Percentiles rank a stretch among this genome's conserved stretches.
Conservation (phyloP, 2,797 vertebrate genomes). For the Pantherophis vulpinus region DNA sequence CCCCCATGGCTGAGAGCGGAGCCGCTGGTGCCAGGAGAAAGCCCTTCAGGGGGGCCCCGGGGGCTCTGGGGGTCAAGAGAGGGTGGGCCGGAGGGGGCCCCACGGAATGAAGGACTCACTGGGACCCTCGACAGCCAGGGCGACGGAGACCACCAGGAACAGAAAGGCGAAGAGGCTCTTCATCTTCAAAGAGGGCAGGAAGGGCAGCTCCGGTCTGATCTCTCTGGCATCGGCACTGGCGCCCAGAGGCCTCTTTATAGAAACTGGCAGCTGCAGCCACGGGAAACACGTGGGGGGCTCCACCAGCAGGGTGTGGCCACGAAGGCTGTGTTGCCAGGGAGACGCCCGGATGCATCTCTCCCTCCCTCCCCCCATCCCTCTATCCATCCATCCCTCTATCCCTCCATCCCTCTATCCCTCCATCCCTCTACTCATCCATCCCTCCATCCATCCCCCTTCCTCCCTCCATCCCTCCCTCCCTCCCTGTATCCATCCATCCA, state of each 20-base stretch:
- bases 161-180: not conserved
- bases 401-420: no score
- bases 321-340: no score
- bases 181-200: not conserved
- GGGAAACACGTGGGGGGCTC: not conserved
- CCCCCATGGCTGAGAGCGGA: not conserved
- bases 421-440: no score
- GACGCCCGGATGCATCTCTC: accelerated
- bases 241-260: not conserved
- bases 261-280: not conserved
- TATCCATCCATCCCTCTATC: no score
- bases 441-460: no score
- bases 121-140: not conserved
- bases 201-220: no score
- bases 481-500: no score
- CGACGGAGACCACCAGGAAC: not conserved
- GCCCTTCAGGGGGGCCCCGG: not conserved
- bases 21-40: not conserved
- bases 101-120: not conserved
- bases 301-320: not conserved
- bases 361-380: no score
- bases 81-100: not conserved
- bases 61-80: not conserved
- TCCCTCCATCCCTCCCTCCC: no score
- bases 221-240: accelerated